Conservation (phyloP, 2,888 invertebrate species). For the Hyppa rectilinea region DNA sequence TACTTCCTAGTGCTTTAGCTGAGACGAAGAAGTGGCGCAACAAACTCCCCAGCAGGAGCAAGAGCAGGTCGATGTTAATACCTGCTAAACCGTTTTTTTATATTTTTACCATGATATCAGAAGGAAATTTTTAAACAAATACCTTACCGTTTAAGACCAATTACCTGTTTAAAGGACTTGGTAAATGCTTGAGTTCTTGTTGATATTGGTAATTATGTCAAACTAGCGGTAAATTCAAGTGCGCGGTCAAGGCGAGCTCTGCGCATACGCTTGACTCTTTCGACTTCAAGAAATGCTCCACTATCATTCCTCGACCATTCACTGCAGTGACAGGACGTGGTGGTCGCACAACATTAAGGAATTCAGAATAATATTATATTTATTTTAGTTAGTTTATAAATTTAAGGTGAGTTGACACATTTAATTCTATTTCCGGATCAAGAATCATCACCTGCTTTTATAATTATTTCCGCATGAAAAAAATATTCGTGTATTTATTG, state of each 20-base stretch:
- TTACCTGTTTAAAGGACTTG: slow-evolving; percentile 38
- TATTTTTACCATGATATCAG: neutral
- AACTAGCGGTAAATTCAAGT: slow-evolving; percentile 86
- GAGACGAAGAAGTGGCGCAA: too few relatives aligned
- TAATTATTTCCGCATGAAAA: slow-evolving; percentile 9
- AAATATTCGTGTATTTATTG: neutral
- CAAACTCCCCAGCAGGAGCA: too few relatives aligned
- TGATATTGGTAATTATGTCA: slow-evolving; percentile 82
- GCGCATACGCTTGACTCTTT: slow-evolving; percentile 59
- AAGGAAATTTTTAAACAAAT: neutral
- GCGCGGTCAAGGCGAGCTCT: slow-evolving; percentile 80
- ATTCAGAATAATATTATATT: slow-evolving; percentile 5
- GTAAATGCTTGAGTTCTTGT: slow-evolving; percentile 56
- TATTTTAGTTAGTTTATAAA: slow-evolving; percentile 15
- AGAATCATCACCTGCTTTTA: neutral
- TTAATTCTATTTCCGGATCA: slow-evolving; percentile 2
- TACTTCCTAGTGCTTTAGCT: too few relatives aligned
- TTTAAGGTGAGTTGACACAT: slow-evolving; percentile 47
- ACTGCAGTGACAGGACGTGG: slow-evolving; percentile 70
- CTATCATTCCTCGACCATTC: slow-evolving; percentile 75
- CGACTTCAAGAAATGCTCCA: slow-evolving; percentile 57
- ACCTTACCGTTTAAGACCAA: slow-evolving; percentile 7
- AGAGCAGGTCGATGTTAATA: neutral
- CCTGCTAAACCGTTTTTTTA: neutral
- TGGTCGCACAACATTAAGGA: slow-evolving; percentile 9